These are phyloP conservation scores for Eupristina koningsbergeri DNA, from an alignment of 1,140 invertebrate genomes.

Conservation along the genomic window DNA sequence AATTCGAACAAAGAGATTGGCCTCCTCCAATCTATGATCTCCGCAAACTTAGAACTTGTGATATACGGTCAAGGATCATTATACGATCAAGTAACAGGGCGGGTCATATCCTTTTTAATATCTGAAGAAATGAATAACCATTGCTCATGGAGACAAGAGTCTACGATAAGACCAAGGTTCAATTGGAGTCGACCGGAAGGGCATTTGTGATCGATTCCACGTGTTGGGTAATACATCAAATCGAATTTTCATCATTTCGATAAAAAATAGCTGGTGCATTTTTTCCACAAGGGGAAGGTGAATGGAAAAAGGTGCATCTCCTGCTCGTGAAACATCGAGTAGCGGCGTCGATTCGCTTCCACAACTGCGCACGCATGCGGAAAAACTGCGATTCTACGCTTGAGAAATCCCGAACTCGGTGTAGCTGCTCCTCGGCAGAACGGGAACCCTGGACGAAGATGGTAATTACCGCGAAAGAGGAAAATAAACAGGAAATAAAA, in stretches of 20 bases:
- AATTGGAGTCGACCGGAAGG: not conserved
- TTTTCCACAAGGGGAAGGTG: not conserved
- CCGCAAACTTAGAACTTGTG: not conserved
- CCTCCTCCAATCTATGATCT: constrained; percentile 7
- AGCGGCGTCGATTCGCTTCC: not conserved
- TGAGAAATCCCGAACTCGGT: constrained; percentile 40
- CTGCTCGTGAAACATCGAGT: constrained; percentile 31
- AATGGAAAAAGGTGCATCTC: not conserved
- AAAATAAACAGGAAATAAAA: not conserved
- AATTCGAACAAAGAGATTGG: not conserved
- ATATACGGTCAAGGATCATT: not conserved
- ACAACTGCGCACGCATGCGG: constrained; percentile 16
- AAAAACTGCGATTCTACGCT: constrained; percentile 46
- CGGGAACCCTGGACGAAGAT: not conserved
- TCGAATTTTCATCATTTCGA: not conserved
- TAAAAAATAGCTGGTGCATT: not conserved
- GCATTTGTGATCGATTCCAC: not conserved
- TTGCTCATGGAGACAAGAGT: not conserved
- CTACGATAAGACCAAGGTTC: not conserved
- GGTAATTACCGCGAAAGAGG: not conserved
- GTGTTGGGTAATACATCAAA: not conserved
- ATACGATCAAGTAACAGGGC: not conserved
- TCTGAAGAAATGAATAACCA: not conserved
- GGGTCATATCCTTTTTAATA: not conserved
- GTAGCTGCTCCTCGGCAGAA: not conserved